Evolutionary conservation across 1,140 invertebrate genomes (phyloP).

Genomic region (Drosophila novamexicana): DNA sequence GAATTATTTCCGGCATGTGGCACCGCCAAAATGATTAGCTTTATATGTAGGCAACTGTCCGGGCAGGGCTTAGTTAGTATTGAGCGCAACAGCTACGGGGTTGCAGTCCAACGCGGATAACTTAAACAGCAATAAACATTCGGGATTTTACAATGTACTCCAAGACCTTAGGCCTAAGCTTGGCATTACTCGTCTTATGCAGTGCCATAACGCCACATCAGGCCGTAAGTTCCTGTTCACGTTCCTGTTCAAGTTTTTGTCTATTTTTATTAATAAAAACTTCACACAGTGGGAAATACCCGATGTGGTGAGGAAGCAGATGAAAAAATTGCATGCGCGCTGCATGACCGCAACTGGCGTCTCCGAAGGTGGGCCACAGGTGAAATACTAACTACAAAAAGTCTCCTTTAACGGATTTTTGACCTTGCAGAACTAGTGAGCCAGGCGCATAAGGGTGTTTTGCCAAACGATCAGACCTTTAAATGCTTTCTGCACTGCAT

Average conservation of each 20-base stretch:
- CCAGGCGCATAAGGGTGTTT: constrained; percentile 8
- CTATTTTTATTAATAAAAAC: background rate
- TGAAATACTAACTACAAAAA: background rate
- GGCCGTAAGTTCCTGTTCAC: constrained; percentile 34
- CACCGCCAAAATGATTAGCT: constrained; percentile 4
- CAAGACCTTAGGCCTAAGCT: constrained; percentile 19
- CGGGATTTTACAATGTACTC: constrained; percentile 33
- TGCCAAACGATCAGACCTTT: constrained; percentile 54
- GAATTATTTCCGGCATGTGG: constrained; percentile 34
- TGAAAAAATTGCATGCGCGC: constrained; percentile 56
- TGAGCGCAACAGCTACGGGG: background rate
- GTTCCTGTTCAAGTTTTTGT: no score
- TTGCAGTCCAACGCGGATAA: constrained; percentile 2
- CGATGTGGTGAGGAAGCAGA: constrained; percentile 55
- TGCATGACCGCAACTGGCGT: constrained; percentile 59
- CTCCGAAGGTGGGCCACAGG: constrained; percentile 46
- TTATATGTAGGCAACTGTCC: constrained; percentile 41
- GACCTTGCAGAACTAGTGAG: constrained; percentile 23
- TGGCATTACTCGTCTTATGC: constrained; percentile 37
- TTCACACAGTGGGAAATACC: constrained; percentile 47
- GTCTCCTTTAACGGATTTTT: background rate
- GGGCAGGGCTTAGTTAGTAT: constrained; percentile 38
- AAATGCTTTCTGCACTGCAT: constrained; percentile 76
- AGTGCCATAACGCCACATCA: constrained; percentile 15
- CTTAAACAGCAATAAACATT: background rate